These are phyloP conservation scores for Neodontobutis hainanensis DNA, from an alignment of 2,113 vertebrate genomes.

Conservation along the genomic window DNA sequence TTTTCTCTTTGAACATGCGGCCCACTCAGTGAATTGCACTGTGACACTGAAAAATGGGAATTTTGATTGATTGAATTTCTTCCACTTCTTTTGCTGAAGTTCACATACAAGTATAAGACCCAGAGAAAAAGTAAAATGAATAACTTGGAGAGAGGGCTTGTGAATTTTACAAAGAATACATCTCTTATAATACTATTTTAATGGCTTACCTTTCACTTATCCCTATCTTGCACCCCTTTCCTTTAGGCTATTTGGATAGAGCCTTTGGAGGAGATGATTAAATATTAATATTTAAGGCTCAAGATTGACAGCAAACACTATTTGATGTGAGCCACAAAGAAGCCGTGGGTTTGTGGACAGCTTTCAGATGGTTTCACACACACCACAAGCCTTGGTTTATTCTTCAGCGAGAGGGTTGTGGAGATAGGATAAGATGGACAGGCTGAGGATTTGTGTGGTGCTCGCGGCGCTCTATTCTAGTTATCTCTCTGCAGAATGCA, in stretches of 20 bases:
- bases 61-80: conserved; percentile 78
- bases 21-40: conserved; percentile 71
- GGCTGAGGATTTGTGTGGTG: conserved; percentile 56
- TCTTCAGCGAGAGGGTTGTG: conserved; percentile 61
- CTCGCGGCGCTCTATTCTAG: conserved; percentile 43
- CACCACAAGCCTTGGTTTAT: conserved; percentile 72
- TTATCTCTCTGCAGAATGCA: conserved; percentile 68
- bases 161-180: conserved; percentile 77
- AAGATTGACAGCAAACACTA: conserved; percentile 82
- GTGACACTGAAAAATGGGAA: conserved; percentile 71
- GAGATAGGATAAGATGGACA: conserved; percentile 61
- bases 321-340: conserved; percentile 83
- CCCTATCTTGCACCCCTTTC: conserved; percentile 64
- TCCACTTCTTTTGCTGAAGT: conserved; percentile 67
- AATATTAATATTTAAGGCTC: conserved; percentile 79
- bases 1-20: conserved; percentile 71
- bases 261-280: conserved; percentile 80
- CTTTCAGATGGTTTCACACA: conserved; percentile 73
- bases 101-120: conserved; percentile 62
- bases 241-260: conserved; percentile 80
- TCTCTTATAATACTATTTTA: conserved; percentile 75
- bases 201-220: conserved; percentile 78
- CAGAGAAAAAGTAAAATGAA: conserved; percentile 63
- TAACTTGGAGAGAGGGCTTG: conserved; percentile 58
- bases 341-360: conserved; percentile 70